Base-by-base conservation (phyloP, 2,888 invertebrate genomes). In the Leptinotarsa tumamoca region DNA sequence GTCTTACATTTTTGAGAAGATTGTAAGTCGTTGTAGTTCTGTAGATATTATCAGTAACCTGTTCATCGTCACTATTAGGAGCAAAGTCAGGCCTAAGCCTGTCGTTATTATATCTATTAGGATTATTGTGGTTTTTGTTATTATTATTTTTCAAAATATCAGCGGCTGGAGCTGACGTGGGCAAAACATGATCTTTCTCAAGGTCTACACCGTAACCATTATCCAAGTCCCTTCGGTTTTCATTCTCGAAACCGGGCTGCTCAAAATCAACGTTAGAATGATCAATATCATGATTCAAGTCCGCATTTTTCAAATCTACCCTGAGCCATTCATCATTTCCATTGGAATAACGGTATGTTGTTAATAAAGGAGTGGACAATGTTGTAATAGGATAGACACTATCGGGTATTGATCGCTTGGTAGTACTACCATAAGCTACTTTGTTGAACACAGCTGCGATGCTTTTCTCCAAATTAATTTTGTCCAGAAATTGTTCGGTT, bases 131-230 rank as follows among this genome's bases (percentile, higher is more conserved):
- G 74, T 94, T 92, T 78, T 93, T 93, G 87, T 94, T 94, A 88
- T 93, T 93, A 88, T 94, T 93, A 85, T 94, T 93, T 89, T 94
- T 94, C 85, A 94, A 90, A 83, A 94, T 94, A 88, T 94, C 94
- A n/a, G 94, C 94, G 83, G 94, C 94, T 76, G 94, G 94, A 72
- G 94, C 94, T 75, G 93, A 93, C 79, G 94, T 94, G 21, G 94
- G 94, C 85, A 94, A 86, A 66, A 92, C 94, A 88, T 94, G 94
- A 88, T 94, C 94, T 81, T 93, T 90, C 87, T 94, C 94, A 87
- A 94, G 85, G 87, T 94, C 94, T 68, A 91, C 89, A 84, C 94
- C 94, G 89, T 94, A 94, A 13, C 83, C 81, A 51, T 78, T 89
- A 73, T 89, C 89, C 54, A 85, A 82, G 58, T 85, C 84, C 51